A percentile compares a stretch with the other conserved stretches of the same genome.
These are phyloP conservation scores for Trilocha varians DNA, from an alignment of 2,888 invertebrate genomes.

Conservation along the genomic window DNA sequence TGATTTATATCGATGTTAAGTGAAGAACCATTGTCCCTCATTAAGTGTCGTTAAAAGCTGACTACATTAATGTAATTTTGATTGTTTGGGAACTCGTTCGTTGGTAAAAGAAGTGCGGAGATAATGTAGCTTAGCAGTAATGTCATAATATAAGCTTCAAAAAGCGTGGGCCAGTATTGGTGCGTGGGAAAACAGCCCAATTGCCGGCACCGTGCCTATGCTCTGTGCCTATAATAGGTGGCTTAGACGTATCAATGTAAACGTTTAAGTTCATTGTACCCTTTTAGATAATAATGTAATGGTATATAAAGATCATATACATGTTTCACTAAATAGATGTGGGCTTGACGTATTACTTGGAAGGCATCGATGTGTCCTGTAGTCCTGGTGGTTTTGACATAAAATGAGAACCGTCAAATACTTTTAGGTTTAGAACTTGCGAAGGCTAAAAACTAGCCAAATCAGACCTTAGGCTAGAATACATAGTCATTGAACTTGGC, in stretches of 20 bases:
- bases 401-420: no score
- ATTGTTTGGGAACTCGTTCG: constrained; percentile 11
- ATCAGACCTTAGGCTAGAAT: no score
- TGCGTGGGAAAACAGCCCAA: constrained; percentile 58
- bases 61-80: neutral
- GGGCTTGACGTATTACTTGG: no score
- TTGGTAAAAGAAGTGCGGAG: constrained; percentile 19
- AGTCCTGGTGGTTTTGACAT: no score
- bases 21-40: constrained; percentile 5
- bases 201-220: constrained; percentile 10
- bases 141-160: constrained; percentile 27
- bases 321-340: no score
- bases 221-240: neutral
- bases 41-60: neutral
- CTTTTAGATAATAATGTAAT: no score
- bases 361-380: no score
- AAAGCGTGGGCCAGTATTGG: constrained; percentile 40
- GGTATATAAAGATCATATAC: no score
- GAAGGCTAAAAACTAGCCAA: no score
- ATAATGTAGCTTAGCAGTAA: constrained; percentile 34
- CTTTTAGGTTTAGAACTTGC: no score
- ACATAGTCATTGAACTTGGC: no score
- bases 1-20: constrained; percentile 10
- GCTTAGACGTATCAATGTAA: neutral
- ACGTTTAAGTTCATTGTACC: no score